phyloP scores from a whole-genome alignment of 2,113 vertebrate species.

The Mirza zaza region DNA sequence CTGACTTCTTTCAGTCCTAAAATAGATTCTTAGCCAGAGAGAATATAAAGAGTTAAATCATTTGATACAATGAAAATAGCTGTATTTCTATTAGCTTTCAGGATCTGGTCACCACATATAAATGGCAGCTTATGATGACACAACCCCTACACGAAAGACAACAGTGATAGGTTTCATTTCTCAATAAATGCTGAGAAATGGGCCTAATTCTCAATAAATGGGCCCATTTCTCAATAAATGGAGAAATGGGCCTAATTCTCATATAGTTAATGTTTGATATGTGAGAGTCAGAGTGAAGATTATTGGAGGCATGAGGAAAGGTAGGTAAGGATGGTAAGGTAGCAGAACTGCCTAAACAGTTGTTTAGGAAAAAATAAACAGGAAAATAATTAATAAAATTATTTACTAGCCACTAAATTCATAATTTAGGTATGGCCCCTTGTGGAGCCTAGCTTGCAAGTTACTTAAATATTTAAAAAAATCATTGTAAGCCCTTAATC shows the following conservation, averaged over 20 bases:
- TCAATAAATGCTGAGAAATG: neutral
- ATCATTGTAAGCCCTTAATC: neutral
- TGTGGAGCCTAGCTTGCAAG: neutral
- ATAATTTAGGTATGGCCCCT: neutral
- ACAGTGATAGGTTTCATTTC: neutral
- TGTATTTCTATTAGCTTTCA: neutral
- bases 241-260: neutral
- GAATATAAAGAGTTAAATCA: neutral
- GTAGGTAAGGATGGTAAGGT: neutral
- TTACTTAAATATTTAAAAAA: neutral
- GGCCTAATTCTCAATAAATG: neutral
- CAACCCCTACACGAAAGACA: neutral
- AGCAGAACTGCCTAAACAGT: neutral
- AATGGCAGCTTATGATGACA: neutral
- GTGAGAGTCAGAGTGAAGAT: neutral
- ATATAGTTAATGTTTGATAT: neutral
- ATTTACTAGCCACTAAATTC: neutral
- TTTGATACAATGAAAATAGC: neutral
- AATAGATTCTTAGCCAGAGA: neutral
- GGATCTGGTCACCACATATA: neutral
- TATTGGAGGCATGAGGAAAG: neutral
- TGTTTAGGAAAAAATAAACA: neutral
- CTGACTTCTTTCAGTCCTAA: neutral
- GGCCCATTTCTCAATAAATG: neutral
- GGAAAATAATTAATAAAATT: neutral